A percentile compares a stretch with the other conserved stretches of the same genome.
Conservation (phyloP, 1,140 invertebrate species). For the Aphelinus atriplicis region DNA sequence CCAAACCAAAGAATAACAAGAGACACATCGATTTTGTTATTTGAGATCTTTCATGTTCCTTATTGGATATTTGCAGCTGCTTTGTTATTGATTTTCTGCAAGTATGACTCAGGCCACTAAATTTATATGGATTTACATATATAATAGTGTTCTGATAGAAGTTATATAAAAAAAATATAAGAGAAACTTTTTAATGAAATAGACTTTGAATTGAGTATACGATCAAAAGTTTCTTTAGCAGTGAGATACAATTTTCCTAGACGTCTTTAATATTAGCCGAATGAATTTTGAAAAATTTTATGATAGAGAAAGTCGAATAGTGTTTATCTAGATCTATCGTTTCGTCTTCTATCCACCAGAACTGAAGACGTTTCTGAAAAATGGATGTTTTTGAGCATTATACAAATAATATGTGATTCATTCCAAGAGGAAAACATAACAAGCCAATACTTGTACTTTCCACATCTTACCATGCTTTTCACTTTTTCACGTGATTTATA, state of each 20-base stretch:
- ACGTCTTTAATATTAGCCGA: conserved; percentile 17
- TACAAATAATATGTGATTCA: conserved; percentile 37
- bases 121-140: conserved; percentile 47
- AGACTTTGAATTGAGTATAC: conserved; percentile 33
- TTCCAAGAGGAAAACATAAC: conserved; percentile 19
- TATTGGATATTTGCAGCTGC: conserved; percentile 57
- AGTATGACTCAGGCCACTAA: conserved; percentile 43
- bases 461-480: conserved; percentile 2
- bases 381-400: conserved; percentile 43
- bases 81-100: conserved; percentile 59
- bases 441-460: conserved; percentile 16
- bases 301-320: conserved; percentile 13
- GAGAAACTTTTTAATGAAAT: conserved; percentile 1
- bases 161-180: conserved; percentile 41
- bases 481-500: too few species aligned
- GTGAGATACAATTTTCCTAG: conserved; percentile 15
- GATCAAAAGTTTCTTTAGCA: conserved; percentile 18
- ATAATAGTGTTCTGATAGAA: conserved; percentile 34
- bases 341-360: conserved; percentile 10
- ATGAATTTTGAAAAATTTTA: conserved; percentile 31
- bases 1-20: conserved; percentile 50
- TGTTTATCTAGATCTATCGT: conserved; percentile 9
- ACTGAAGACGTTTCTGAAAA: conserved; percentile 24
- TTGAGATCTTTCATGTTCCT: conserved; percentile 63
- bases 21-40: conserved; percentile 55